These are phyloP conservation scores for Myrmecophaga tridactyla DNA, from an alignment of 2,113 vertebrate species.

Conservation along the genomic window DNA sequence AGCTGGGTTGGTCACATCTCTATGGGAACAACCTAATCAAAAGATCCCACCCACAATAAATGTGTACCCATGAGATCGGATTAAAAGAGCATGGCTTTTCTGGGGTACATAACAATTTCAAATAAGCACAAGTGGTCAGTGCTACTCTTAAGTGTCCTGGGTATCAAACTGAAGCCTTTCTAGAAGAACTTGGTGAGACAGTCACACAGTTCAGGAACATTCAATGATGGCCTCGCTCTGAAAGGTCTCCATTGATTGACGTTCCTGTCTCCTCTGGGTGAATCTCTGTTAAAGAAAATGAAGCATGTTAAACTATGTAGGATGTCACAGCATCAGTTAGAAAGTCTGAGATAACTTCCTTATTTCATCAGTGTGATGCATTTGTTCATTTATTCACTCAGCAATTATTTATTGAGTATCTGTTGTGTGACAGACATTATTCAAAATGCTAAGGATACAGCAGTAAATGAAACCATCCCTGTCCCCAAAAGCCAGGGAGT, in stretches of 20 bases:
- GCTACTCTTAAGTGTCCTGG: background rate
- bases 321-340: background rate
- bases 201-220: background rate
- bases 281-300: background rate
- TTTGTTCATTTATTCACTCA: background rate
- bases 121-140: too few relatives aligned
- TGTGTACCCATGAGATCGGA: too few relatives aligned
- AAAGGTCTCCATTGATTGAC: background rate
- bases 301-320: background rate
- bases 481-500: background rate
- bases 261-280: background rate
- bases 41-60: too few relatives aligned
- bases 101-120: too few relatives aligned
- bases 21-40: too few relatives aligned
- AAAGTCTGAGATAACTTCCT: background rate
- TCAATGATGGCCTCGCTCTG: background rate
- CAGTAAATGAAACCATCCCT: background rate
- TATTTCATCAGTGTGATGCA: background rate
- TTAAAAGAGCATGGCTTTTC: too few relatives aligned
- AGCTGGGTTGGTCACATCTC: too few relatives aligned
- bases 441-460: background rate
- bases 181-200: background rate
- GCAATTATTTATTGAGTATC: background rate
- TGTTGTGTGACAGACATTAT: background rate
- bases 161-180: background rate